Evolutionary conservation across 2,113 vertebrate genomes (phyloP), one percentile per base, ranked within the genome.

Genomic region (Amia ocellicauda): DNA sequence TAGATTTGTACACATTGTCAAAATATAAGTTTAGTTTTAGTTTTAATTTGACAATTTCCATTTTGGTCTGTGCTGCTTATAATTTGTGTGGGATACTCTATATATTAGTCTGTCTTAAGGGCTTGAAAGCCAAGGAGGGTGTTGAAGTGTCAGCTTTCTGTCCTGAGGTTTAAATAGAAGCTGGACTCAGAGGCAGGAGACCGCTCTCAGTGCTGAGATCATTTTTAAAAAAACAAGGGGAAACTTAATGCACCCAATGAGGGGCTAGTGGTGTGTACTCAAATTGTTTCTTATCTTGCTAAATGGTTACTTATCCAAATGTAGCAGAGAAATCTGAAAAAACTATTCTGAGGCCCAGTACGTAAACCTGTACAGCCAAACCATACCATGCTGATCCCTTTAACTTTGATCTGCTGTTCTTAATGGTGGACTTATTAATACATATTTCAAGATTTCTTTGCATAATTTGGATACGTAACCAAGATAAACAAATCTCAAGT

Each of bases 81-180:
- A n/a, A n/a, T n/a, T n/a, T n/a, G n/a, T n/a, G n/a, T n/a, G 5
- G 63, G 75, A 73, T 78, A 84, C 20, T 22, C 69, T 73, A 66
- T 23, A 1, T 72, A 55, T 26, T 2, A 60, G 52, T 77, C 58
- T 65, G 60, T 77, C 69, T 75, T 63, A 57, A 67, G 45, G 63
- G 43, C 52, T 69, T 78, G 77, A 75, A 70, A 79, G 67, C 58
- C 64, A 60, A 16, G 19, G 58, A 29, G 36, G 7, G 49, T 58
- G 49, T 55, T 26, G 54, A 53, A 51, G 57, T 73, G 69, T 85
- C 76, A 47, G 71, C 72, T 81, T 75, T 76, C 81, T 52, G 71
- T 69, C 67, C 50, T 63, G 56, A 4, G 16, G 8, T 69, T 78
- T 85, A 83, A 89, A 89, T 85, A 88, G 85, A 58, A 59, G 43